Conservation (phyloP, 1,140 invertebrate genomes). For the Diachasma alloeum region DNA sequence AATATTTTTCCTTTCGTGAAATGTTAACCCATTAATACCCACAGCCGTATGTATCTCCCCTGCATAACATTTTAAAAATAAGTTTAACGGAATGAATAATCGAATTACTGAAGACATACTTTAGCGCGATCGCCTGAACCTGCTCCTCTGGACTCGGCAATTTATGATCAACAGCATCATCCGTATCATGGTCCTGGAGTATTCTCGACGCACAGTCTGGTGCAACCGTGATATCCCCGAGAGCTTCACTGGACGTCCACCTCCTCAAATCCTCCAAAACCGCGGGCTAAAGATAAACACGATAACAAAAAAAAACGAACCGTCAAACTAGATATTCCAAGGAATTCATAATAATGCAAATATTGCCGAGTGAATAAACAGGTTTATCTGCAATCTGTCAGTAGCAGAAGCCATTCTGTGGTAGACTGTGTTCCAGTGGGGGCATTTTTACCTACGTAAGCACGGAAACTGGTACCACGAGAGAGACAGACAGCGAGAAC, state of each 20-base stretch:
- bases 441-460: neutral
- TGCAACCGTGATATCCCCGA: constrained; percentile 81
- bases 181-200: constrained; percentile 66
- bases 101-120: constrained; percentile 64
- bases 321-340: neutral
- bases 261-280: constrained; percentile 79
- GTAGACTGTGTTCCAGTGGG: neutral
- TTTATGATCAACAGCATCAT: constrained; percentile 80
- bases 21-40: no score
- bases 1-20: no score
- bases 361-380: neutral
- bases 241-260: constrained; percentile 84
- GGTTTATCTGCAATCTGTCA: constrained; percentile 6
- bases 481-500: neutral
- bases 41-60: no score
- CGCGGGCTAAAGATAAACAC: constrained; percentile 72
- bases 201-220: constrained; percentile 75
- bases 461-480: neutral
- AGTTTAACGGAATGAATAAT: neutral
- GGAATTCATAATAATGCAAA: neutral
- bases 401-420: neutral
- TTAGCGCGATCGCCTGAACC: constrained; percentile 78
- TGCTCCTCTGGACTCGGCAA: constrained; percentile 85
- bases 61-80: neutral
- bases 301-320: constrained; percentile 2